A percentile compares a stretch with the other conserved stretches of the same genome.
These are phyloP conservation scores for Chrysomela aeneicollis DNA, from an alignment of 2,888 invertebrate species.

Conservation along the genomic window DNA sequence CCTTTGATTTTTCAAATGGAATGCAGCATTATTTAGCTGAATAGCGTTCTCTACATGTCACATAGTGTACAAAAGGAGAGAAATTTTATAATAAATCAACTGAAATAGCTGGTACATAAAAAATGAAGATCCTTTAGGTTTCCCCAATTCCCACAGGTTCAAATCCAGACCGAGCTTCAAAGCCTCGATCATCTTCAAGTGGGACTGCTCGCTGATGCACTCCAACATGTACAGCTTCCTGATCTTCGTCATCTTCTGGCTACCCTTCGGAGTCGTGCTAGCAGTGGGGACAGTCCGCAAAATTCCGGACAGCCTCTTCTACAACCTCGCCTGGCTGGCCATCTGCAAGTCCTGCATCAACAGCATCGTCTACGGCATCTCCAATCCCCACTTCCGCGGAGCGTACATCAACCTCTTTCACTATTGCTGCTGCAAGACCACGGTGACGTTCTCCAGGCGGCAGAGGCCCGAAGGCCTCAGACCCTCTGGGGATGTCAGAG, in stretches of 20 bases:
- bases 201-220: conserved; percentile 69
- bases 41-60: too few species aligned
- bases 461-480: conserved; percentile 62
- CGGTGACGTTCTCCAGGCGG: conserved; percentile 71
- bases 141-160: conserved; percentile 52
- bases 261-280: conserved; percentile 71
- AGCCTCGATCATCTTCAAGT: conserved; percentile 68
- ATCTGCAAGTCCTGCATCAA: conserved; percentile 74
- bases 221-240: conserved; percentile 73
- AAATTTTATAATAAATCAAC: too few species aligned
- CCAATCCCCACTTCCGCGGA: conserved; percentile 73
- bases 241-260: conserved; percentile 72
- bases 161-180: conserved; percentile 68
- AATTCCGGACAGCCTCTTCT: conserved; percentile 66
- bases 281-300: conserved; percentile 65
- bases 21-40: too few species aligned
- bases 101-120: too few species aligned
- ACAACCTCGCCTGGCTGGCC: conserved; percentile 75
- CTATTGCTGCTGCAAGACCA: conserved; percentile 83
- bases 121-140: too few species aligned
- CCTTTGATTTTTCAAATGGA: too few species aligned
- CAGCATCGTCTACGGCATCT: conserved; percentile 70
- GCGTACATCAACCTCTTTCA: conserved; percentile 79
- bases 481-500: conserved; percentile 71
- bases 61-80: too few species aligned